These are phyloP conservation scores for Acipenser oxyrinchus DNA, from an alignment of 2,797 vertebrate species.

Conservation along the genomic window DNA sequence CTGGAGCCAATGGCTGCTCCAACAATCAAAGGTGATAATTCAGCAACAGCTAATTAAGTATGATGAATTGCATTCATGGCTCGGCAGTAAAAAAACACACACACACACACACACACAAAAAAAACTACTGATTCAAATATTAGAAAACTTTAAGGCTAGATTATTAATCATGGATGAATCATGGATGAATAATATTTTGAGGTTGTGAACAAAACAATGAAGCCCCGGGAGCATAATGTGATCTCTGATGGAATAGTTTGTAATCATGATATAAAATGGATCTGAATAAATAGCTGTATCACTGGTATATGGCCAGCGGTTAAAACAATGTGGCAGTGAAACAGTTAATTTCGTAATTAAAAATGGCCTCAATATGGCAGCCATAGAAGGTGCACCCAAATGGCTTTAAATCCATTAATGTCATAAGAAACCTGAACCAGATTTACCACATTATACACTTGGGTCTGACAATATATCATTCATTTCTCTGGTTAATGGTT, in stretches of 20 bases:
- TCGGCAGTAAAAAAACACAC: slow-evolving; percentile 17
- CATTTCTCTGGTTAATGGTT: too few relatives aligned
- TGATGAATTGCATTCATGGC: slow-evolving; percentile 53
- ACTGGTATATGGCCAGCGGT: background rate
- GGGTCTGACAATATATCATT: too few relatives aligned
- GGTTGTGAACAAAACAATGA: too few relatives aligned
- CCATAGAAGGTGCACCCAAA: too few relatives aligned
- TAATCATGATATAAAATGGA: background rate
- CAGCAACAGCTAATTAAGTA: slow-evolving; percentile 62
- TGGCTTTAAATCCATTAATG: too few relatives aligned
- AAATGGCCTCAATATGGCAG: too few relatives aligned
- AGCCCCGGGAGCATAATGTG: background rate
- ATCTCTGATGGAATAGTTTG: background rate
- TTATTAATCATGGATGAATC: slow-evolving; percentile 1
- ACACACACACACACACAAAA: too few relatives aligned
- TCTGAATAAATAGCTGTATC: background rate
- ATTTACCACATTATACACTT: too few relatives aligned
- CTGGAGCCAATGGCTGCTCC: slow-evolving; percentile 45
- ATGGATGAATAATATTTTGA: slow-evolving; percentile 4
- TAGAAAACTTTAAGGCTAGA: background rate
- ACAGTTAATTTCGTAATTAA: too few relatives aligned
- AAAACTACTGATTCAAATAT: background rate
- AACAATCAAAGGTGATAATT: slow-evolving; percentile 54
- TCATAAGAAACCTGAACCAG: too few relatives aligned
- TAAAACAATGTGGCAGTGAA: too few relatives aligned